These are phyloP conservation scores for Anorthoa munda DNA, from an alignment of 2,888 invertebrate species.

Conservation along the genomic window DNA sequence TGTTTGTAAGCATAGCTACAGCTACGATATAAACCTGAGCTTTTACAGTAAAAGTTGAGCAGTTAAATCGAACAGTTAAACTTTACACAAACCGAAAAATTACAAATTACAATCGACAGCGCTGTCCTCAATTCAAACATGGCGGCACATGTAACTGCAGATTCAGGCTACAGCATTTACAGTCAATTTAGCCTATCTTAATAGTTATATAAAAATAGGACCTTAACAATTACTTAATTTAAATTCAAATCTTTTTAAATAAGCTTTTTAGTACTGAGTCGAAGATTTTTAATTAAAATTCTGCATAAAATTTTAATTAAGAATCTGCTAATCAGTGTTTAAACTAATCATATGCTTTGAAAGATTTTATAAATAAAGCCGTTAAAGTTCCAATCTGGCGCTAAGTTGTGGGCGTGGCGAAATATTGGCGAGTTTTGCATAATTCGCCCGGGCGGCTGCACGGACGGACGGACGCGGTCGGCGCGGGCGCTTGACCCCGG, in stretches of 20 bases:
- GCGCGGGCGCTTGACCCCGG: conserved; percentile 46
- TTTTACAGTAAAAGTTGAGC: too few species aligned
- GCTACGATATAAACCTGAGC: not conserved
- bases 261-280: too few species aligned
- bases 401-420: conserved; percentile 28
- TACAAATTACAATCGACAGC: not conserved
- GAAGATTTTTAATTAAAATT: too few species aligned
- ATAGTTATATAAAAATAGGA: too few species aligned
- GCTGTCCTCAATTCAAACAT: conserved; percentile 2
- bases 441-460: not conserved
- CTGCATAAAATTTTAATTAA: too few species aligned
- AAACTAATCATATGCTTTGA: too few species aligned
- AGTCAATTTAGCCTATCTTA: too few species aligned
- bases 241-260: too few species aligned
- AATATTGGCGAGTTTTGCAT: conserved; percentile 24
- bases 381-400: not conserved
- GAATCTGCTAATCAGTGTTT: too few species aligned
- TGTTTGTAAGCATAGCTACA: not conserved
- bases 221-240: too few species aligned
- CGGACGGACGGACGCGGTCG: not conserved
- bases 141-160: conserved; percentile 2
- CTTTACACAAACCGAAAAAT: not conserved
- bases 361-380: too few species aligned
- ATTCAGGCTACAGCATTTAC: conserved; percentile 7
- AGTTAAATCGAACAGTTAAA: too few species aligned